Evolutionary conservation across 2,888 invertebrate genomes (phyloP).

Genomic region (Frankliniella intonsa): DNA sequence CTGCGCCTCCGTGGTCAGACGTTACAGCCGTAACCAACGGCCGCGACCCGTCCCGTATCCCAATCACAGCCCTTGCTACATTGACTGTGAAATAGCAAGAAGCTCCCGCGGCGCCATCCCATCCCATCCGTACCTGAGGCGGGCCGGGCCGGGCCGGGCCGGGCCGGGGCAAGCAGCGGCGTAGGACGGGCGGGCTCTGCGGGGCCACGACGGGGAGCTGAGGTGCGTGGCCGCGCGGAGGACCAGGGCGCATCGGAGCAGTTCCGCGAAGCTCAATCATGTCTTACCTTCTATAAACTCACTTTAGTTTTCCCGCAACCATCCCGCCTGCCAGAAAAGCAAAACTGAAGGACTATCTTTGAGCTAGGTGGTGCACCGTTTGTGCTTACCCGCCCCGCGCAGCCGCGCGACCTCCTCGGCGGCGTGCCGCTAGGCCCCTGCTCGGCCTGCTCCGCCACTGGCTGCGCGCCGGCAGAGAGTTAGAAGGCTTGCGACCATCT

Average conservation of each 20-base stretch:
- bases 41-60: not conserved
- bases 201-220: too few relatives aligned
- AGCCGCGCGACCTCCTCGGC: not conserved
- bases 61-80: not conserved
- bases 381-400: not conserved
- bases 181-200: not conserved
- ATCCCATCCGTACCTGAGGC: not conserved
- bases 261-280: too few relatives aligned
- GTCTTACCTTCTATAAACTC: too few relatives aligned
- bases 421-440: not conserved
- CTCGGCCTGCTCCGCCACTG: not conserved
- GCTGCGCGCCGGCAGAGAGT: not conserved
- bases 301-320: too few relatives aligned
- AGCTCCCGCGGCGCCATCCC: not conserved
- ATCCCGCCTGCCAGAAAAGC: too few relatives aligned
- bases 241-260: too few relatives aligned
- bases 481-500: constrained; percentile 1
- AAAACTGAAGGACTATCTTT: too few relatives aligned
- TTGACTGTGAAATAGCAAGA: constrained; percentile 25
- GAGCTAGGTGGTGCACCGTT: not conserved
- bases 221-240: too few relatives aligned
- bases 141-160: not conserved
- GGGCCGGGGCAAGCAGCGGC: not conserved
- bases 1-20: not conserved
- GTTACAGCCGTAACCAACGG: not conserved